Conservation (phyloP, 2,797 vertebrate genomes). For the Rhinichthys osculus region DNA sequence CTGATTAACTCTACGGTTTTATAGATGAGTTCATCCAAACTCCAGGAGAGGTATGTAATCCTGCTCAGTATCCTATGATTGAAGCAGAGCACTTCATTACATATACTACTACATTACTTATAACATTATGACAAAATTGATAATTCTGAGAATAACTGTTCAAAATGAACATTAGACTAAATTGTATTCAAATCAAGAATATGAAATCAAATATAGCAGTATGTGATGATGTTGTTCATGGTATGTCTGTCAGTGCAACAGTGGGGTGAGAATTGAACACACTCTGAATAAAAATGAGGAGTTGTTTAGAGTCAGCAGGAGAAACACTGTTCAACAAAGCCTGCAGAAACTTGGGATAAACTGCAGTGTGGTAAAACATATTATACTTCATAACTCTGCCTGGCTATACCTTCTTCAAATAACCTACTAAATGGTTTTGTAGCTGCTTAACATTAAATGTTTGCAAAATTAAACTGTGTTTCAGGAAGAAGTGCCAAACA, state of each 20-base stretch:
- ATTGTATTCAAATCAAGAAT: not conserved
- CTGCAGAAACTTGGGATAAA: not conserved
- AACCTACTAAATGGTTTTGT: not conserved
- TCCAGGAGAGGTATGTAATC: not conserved
- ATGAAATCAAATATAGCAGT: not conserved
- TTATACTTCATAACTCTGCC: not conserved
- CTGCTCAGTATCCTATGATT: not conserved
- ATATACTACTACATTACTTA: not conserved
- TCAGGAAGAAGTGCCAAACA: not conserved
- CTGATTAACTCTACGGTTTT: not conserved
- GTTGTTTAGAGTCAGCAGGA: conserved; percentile 7
- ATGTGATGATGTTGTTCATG: not conserved
- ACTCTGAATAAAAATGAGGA: conserved; percentile 34
- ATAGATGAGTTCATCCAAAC: not conserved
- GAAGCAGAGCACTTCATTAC: not conserved
- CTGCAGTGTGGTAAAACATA: conserved; percentile 17
- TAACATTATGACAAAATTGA: not conserved
- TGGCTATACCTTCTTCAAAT: not conserved
- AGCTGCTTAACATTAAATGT: not conserved
- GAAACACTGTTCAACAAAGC: not conserved
- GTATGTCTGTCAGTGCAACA: not conserved
- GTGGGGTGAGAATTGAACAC: conserved; percentile 12
- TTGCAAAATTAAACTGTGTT: not conserved
- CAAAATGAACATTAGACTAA: not conserved
- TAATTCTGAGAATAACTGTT: not conserved